phyloP scores from a whole-genome alignment of 2,888 invertebrate species.

The Palloptera scutellata region DNA sequence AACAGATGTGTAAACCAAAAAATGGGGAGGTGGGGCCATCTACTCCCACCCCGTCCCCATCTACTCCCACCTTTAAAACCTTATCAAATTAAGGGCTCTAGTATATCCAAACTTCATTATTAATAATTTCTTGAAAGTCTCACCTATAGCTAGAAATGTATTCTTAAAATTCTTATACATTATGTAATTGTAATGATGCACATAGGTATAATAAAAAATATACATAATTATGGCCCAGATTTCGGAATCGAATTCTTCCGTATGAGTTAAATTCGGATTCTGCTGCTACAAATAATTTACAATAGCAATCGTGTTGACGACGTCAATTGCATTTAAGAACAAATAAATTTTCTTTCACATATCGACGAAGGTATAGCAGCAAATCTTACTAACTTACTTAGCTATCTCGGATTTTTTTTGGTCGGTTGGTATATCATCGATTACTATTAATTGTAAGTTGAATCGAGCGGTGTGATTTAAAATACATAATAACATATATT shows the following conservation, averaged over 20 bases:
- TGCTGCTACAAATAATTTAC: constrained; percentile 32
- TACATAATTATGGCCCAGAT: constrained; percentile 57
- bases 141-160: too few relatives aligned
- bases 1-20: too few relatives aligned
- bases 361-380: too few relatives aligned
- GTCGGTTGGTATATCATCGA: constrained; percentile 12
- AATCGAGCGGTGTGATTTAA: constrained; percentile 59
- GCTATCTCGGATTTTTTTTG: too few relatives aligned
- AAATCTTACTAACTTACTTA: too few relatives aligned
- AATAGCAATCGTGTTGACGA: constrained; percentile 16
- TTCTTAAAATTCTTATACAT: constrained; percentile 12
- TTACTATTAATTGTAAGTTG: constrained; percentile 54
- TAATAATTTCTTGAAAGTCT: too few relatives aligned
- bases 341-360: constrained; percentile 44
- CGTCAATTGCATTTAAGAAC: constrained; percentile 12
- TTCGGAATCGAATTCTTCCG: constrained; percentile 41
- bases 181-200: not conserved
- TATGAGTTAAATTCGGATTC: constrained; percentile 6
- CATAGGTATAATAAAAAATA: constrained; percentile 39
- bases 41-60: too few relatives aligned
- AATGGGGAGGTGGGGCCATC: too few relatives aligned
- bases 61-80: too few relatives aligned
- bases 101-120: too few relatives aligned
- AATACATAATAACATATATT: not conserved
- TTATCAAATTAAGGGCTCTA: too few relatives aligned